These are phyloP conservation scores for Leptinotarsa undecemlineata DNA, from an alignment of 1,140 invertebrate genomes.

Conservation along the genomic window DNA sequence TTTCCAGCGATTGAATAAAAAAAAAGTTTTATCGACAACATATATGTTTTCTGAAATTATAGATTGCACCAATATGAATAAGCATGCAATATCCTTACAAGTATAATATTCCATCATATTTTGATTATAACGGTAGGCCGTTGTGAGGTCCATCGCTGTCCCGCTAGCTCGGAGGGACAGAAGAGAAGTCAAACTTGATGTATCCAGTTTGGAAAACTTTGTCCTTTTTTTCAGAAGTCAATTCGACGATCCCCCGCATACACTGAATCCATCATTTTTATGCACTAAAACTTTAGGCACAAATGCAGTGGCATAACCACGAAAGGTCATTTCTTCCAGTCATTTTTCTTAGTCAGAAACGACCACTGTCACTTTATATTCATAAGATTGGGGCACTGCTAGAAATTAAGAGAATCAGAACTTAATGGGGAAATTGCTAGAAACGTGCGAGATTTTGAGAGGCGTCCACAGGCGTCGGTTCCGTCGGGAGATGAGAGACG, in stretches of 20 bases:
- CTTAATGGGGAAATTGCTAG: neutral
- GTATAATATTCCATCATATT: slow-evolving; percentile 99
- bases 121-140: slow-evolving; percentile 93
- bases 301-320: no score
- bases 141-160: slow-evolving; percentile 81
- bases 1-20: no score
- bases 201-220: slow-evolving; percentile 51
- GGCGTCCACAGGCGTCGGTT: slow-evolving; percentile 30
- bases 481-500: slow-evolving; percentile 44
- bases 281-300: no score
- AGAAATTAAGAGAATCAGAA: neutral
- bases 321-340: no score
- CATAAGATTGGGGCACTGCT: neutral
- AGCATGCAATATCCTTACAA: slow-evolving; percentile 70
- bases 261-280: neutral
- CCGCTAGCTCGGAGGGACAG: slow-evolving; percentile 50
- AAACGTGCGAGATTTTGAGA: slow-evolving; percentile 17
- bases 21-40: no score
- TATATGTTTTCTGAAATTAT: no score
- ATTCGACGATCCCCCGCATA: no score
- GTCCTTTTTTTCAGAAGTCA: no score
- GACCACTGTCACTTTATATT: neutral
- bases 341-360: no score
- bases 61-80: neutral
- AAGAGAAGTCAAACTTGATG: slow-evolving; percentile 50